Evolutionary conservation across 37 sponge, comb jelly and placozoan genomes (phyloP), one percentile per base, ranked within the genome.

Genomic region (Crambe crambe): DNA sequence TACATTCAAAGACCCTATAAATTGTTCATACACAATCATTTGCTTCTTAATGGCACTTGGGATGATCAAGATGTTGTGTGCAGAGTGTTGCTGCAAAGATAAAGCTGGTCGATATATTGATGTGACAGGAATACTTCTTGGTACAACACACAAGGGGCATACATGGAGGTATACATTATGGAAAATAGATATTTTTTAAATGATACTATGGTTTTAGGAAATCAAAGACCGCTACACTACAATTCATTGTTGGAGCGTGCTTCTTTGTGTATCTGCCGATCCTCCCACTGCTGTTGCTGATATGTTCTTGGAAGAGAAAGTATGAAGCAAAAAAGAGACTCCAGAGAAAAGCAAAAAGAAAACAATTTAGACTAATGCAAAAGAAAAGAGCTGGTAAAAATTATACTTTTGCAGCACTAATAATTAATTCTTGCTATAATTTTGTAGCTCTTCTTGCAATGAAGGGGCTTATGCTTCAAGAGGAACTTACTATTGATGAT

Each of bases 231-330:
- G 77, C 83, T 10, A 90, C 89, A 30, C 31, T 94, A 37, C 87
- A 94, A 58, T 94, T 94, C 70, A 72, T 89, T 22, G 31, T 94
- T 62, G 93, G 93, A 27, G 86, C 70, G 1, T 92, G 89, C 37
- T 92, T 92, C 83, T 92, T 88, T 70, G 73, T 92, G 1, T 92
- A 92, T 63, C 82, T 92, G 15, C 93, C 93, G 18, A 29, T 88
- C 51, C 85, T 92, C 0, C 93, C 93, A 0, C 37, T 80, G 1
- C 38, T 92, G 66, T 81, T 92, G 25, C 17, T 88, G 0, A 36
- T 92, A 42, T 92, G 93, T 41, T 43, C 72, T n/a, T 88, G 89
- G 89, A 77, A 82, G 41, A 79, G 89, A 35, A 70, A 42, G 51
- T 25, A 35, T 1, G 57, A 78, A 63, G 93, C 89, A 1, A 80